Conservation (phyloP, 2,888 invertebrate genomes). For the Oconnorella tubifera region DNA sequence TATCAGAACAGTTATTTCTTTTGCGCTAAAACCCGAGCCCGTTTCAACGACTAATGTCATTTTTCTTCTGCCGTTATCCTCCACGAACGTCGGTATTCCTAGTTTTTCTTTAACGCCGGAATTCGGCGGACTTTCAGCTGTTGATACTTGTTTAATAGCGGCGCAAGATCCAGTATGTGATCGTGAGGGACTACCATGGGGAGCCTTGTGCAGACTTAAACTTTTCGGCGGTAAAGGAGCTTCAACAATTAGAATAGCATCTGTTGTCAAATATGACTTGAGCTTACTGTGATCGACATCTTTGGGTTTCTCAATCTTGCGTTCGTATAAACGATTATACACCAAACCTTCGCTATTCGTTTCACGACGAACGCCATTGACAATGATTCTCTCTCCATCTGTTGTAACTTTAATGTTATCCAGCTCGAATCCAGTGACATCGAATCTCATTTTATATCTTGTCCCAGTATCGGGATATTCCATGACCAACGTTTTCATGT, state of each 20-base stretch:
- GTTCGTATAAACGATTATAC: constrained; percentile 19
- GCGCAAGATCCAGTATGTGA: too few relatives aligned
- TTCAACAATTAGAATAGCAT: constrained; percentile 32
- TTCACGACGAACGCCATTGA: constrained; percentile 24
- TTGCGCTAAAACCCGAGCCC: constrained; percentile 27
- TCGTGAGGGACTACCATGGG: too few relatives aligned
- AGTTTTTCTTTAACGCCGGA: too few relatives aligned
- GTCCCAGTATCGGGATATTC: constrained; percentile 36
- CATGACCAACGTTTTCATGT: constrained; percentile 36
- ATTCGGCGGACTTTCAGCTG: too few relatives aligned
- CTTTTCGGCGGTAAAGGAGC: constrained; percentile 31
- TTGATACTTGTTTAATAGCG: too few relatives aligned
- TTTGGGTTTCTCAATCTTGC: constrained; percentile 32
- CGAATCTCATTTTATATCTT: constrained; percentile 34
- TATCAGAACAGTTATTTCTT: constrained; percentile 38
- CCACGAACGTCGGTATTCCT: constrained; percentile 24
- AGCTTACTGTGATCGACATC: constrained; percentile 32
- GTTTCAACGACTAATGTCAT: constrained; percentile 23
- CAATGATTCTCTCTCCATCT: constrained; percentile 28
- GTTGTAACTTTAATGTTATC: constrained; percentile 26
- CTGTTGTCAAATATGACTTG: constrained; percentile 29
- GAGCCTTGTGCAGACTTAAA: constrained; percentile 28
- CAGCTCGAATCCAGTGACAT: constrained; percentile 22
- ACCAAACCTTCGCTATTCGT: constrained; percentile 18
- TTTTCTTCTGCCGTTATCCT: constrained; percentile 21